A percentile compares a stretch with the other conserved stretches of the same genome.
Evolutionary conservation across 2,113 vertebrate genomes (phyloP).

Genomic region (Peromyscus californicus): DNA sequence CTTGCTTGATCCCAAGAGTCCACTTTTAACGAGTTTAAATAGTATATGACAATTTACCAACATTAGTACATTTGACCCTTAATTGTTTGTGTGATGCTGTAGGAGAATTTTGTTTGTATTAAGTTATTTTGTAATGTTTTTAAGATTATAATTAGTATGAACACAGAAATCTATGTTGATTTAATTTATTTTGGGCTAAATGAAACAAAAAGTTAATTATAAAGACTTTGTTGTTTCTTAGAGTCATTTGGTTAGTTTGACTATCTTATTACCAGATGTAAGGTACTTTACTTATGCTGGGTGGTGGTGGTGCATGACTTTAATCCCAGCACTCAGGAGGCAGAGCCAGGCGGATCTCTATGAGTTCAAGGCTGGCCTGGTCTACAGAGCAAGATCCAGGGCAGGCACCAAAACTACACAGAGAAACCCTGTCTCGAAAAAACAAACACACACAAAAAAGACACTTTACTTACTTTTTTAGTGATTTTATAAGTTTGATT

Average conservation of each 20-base stretch:
- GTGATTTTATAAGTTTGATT: background rate
- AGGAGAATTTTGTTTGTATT: background rate
- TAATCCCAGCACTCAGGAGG: no score
- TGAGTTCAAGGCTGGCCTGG: no score
- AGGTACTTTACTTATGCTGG: background rate
- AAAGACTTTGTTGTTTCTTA: background rate
- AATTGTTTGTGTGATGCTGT: background rate
- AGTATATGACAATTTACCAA: background rate
- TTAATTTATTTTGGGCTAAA: background rate
- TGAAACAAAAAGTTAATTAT: background rate
- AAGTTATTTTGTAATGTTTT: background rate
- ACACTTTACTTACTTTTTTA: background rate
- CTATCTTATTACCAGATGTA: background rate
- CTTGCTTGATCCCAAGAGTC: background rate
- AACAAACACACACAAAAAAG: no score
- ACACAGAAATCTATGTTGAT: background rate
- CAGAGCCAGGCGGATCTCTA: no score
- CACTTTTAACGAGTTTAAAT: background rate
- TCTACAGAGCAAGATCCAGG: no score
- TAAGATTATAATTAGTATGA: background rate
- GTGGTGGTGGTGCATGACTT: no score
- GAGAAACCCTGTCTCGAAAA: no score
- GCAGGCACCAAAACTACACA: no score
- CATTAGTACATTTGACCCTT: background rate
- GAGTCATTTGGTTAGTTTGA: background rate